Conservation (phyloP, 2,113 vertebrate species). For the Stegostoma tigrinum region DNA sequence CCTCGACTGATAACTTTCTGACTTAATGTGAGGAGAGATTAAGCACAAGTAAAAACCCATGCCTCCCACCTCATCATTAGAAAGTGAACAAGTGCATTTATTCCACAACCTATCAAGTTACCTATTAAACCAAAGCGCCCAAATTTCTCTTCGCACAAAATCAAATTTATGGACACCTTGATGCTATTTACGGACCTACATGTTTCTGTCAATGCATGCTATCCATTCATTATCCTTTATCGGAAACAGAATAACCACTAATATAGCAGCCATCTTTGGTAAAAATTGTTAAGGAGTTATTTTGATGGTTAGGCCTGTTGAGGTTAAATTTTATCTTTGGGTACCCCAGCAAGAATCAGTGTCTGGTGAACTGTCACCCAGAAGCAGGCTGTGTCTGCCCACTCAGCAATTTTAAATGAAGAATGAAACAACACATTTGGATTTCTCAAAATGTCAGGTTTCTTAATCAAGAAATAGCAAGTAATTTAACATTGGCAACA, state of each 20-base stretch:
- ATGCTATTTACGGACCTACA: no score
- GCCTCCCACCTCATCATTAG: neutral
- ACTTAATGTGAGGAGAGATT: neutral
- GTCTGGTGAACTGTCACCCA: no score
- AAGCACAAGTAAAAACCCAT: neutral
- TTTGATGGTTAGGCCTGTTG: neutral
- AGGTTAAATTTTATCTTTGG: neutral
- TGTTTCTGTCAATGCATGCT: neutral
- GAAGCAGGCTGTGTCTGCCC: no score
- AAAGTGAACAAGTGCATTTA: neutral
- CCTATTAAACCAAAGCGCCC: neutral
- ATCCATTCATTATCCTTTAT: no score
- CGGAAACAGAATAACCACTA: neutral
- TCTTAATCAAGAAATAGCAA: no score
- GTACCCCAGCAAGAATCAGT: no score
- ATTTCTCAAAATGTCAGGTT: no score
- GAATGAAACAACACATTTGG: no score
- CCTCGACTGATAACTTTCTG: neutral
- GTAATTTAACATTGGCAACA: no score
- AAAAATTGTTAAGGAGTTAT: no score
- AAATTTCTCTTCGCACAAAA: neutral
- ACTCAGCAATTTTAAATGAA: no score
- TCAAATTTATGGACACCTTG: neutral
- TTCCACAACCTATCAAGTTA: neutral
- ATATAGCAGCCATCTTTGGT: neutral